These are phyloP conservation scores for Panthera uncia DNA, from an alignment of 2,113 vertebrate genomes.

Conservation along the genomic window DNA sequence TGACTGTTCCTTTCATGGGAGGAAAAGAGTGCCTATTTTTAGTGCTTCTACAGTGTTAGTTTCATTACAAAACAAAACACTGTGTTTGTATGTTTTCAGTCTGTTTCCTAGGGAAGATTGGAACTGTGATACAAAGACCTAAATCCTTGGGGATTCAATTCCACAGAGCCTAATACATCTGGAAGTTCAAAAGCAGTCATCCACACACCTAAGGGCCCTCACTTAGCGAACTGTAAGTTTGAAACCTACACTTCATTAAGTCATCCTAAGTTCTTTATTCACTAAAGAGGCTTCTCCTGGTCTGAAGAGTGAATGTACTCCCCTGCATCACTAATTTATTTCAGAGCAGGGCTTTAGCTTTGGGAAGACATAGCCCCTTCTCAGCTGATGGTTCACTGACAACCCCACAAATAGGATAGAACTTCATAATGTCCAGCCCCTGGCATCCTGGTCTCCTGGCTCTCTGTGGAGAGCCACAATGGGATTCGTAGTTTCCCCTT, in stretches of 20 bases:
- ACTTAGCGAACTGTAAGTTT: not conserved
- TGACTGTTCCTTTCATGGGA: not conserved
- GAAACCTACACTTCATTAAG: slow-evolving; percentile 54
- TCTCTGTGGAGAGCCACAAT: not conserved
- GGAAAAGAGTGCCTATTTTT: not conserved
- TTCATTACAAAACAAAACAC: not conserved
- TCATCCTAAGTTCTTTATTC: slow-evolving; percentile 20
- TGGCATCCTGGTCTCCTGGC: not conserved
- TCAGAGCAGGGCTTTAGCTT: not conserved
- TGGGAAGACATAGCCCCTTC: not conserved
- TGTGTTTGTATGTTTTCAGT: not conserved
- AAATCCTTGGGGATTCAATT: not conserved
- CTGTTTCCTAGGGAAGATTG: not conserved
- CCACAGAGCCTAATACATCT: not conserved
- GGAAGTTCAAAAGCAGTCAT: slow-evolving; percentile 13
- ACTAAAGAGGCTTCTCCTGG: slow-evolving; percentile 32
- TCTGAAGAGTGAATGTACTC: slow-evolving; percentile 35
- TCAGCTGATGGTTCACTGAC: not conserved
- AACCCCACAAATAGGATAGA: not conserved
- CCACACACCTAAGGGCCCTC: not conserved
- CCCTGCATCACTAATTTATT: slow-evolving; percentile 29
- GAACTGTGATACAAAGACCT: not conserved
- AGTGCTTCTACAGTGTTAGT: not conserved
- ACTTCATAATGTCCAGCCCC: not conserved
- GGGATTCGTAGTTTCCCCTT: not conserved